phyloP scores from a whole-genome alignment of 37 sponge, comb jelly and placozoan genomes.

The Geodia barretti region DNA sequence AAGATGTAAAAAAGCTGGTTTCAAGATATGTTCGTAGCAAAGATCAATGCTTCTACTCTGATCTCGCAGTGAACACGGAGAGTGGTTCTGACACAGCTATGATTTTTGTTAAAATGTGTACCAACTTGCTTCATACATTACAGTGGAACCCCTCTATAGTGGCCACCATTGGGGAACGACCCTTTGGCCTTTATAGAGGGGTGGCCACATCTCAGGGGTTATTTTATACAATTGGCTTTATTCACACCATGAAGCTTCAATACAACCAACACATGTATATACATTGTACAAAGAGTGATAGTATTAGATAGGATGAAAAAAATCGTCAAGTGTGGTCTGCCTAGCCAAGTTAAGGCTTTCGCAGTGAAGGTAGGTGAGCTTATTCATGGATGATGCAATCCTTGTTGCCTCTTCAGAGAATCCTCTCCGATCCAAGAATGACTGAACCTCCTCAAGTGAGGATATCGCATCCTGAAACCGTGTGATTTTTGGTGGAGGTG shows the following conservation, averaged over 20 bases:
- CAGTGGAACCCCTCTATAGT: constrained; percentile 46
- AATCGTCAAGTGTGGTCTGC: constrained; percentile 18
- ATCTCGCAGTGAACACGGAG: too few species aligned
- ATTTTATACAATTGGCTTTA: background rate
- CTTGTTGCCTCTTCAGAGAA: constrained; percentile 11
- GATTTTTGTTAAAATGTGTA: too few species aligned
- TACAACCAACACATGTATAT: background rate
- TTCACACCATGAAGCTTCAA: background rate
- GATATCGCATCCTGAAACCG: constrained; percentile 12
- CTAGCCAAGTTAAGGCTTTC: constrained; percentile 7
- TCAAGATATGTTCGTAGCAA: constrained; percentile 22
- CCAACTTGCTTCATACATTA: too few species aligned
- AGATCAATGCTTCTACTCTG: constrained; percentile 42
- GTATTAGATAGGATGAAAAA: constrained; percentile 8
- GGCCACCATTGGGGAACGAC: constrained; percentile 22
- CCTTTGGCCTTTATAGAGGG: constrained; percentile 24
- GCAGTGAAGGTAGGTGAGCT: background rate
- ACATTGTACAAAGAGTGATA: background rate
- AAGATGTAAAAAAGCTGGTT: constrained; percentile 46
- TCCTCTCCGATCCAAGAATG: constrained; percentile 17
- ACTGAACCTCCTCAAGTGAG: constrained; percentile 9
- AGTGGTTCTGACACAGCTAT: too few species aligned
- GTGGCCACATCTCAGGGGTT: constrained; percentile 26
- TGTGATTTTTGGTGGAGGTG: constrained; percentile 15
- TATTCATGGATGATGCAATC: background rate